phyloP scores from a whole-genome alignment of 2,113 vertebrate species.

The Dipodomys ordii region DNA sequence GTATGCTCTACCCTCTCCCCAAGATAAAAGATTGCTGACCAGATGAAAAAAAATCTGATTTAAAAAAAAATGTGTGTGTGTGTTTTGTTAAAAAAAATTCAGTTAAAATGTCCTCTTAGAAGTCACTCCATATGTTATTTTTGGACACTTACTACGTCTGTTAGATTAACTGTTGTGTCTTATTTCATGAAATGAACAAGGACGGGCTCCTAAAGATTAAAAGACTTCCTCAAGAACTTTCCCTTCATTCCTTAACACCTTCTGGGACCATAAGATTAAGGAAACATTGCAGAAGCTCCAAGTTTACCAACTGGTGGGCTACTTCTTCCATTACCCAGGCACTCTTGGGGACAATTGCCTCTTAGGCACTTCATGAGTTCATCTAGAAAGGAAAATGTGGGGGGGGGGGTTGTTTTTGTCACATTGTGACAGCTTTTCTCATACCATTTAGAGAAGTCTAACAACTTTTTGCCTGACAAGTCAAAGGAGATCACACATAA shows the following conservation, averaged over 20 bases:
- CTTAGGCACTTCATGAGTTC: slow-evolving; percentile 18
- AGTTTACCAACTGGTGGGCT: neutral
- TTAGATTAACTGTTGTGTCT: slow-evolving; percentile 48
- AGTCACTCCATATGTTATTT: slow-evolving; percentile 58
- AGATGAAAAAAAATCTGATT: slow-evolving; percentile 53
- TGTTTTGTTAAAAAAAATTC: neutral
- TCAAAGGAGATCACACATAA: neutral
- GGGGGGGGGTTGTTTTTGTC: neutral
- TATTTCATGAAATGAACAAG: slow-evolving; percentile 32
- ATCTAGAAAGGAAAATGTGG: neutral
- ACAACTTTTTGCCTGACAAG: slow-evolving; percentile 36
- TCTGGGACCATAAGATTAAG: neutral
- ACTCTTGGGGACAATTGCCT: neutral
- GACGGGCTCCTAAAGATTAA: slow-evolving; percentile 29
- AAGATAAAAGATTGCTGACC: slow-evolving; percentile 70
- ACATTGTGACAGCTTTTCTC: slow-evolving; percentile 29
- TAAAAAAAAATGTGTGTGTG: slow-evolving; percentile 31
- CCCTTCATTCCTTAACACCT: neutral
- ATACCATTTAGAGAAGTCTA: slow-evolving; percentile 42
- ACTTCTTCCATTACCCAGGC: slow-evolving; percentile 8
- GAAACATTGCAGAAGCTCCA: neutral
- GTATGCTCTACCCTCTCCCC: slow-evolving; percentile 8
- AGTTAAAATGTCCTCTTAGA: slow-evolving; percentile 57
- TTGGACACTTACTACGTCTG: slow-evolving; percentile 19
- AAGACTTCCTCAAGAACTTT: neutral